These are phyloP conservation scores for Cephalopterus ornatus DNA, from an alignment of 2,113 vertebrate genomes.

Conservation along the genomic window DNA sequence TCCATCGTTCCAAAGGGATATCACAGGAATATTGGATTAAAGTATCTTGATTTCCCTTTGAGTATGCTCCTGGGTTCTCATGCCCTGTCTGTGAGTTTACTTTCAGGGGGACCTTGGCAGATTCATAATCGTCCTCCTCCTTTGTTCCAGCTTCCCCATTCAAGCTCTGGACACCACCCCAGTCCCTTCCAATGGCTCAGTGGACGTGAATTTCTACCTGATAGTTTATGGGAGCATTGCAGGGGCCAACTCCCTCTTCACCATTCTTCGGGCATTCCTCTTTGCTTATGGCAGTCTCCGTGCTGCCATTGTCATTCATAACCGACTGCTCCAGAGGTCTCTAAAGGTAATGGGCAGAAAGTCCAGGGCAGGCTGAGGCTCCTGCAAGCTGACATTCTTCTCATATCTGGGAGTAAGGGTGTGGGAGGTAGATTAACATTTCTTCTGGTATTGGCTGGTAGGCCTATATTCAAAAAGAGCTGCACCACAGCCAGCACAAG, in stretches of 20 bases:
- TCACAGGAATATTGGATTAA: neutral
- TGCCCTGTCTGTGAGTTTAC: neutral
- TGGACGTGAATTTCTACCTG: slow-evolving; percentile 86
- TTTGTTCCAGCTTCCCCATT: slow-evolving; percentile 71
- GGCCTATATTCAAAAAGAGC: neutral
- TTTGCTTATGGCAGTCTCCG: slow-evolving; percentile 85
- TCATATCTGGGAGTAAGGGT: neutral
- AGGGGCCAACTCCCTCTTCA: slow-evolving; percentile 86
- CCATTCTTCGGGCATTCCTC: slow-evolving; percentile 85
- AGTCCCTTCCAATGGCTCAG: slow-evolving; percentile 64
- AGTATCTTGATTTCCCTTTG: neutral
- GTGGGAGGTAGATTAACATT: neutral
- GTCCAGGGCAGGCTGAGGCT: neutral
- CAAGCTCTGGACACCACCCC: neutral
- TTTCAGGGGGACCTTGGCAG: neutral
- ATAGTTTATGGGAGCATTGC: slow-evolving; percentile 85
- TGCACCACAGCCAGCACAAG: neutral
- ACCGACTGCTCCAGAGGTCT: slow-evolving; percentile 77
- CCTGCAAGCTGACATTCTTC: neutral
- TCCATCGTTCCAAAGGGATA: neutral
- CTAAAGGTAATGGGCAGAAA: slow-evolving; percentile 79
- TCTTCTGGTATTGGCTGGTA: neutral
- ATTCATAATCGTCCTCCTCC: slow-evolving; percentile 11
- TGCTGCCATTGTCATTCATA: slow-evolving; percentile 83
- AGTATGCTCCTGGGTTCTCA: neutral